phyloP scores from a whole-genome alignment of 2,888 invertebrate genomes.

The Physocephala rufipes region DNA sequence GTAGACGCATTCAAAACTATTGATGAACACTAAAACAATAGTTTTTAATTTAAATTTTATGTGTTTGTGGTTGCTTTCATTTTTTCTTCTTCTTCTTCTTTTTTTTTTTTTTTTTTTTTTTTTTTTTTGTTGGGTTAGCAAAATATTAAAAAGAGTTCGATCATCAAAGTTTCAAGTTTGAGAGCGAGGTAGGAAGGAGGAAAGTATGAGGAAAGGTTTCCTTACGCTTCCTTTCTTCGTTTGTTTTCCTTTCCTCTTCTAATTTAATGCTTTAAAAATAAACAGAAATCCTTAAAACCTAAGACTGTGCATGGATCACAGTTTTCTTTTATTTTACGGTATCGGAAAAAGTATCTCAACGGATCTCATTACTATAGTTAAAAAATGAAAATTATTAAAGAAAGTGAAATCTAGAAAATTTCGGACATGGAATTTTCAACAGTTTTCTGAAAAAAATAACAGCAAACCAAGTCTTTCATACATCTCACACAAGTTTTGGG shows the following conservation, averaged over 20 bases:
- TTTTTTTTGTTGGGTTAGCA: conserved; percentile 59
- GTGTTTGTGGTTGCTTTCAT: conserved; percentile 43
- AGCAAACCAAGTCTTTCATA: no score
- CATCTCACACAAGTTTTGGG: no score
- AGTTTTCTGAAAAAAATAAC: no score
- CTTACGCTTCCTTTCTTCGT: conserved; percentile 1
- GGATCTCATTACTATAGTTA: no score
- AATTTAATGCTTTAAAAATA: conserved; percentile 37
- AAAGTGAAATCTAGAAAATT: no score
- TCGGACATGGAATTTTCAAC: no score
- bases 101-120: conserved; percentile 50
- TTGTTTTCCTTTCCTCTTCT: background rate
- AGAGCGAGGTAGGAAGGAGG: background rate
- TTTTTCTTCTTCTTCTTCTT: no score
- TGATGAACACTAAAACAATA: conserved; percentile 32
- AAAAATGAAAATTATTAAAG: no score
- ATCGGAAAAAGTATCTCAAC: no score
- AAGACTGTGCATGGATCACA: conserved; percentile 35
- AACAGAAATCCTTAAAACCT: conserved; percentile 10
- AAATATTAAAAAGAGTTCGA: conserved; percentile 51
- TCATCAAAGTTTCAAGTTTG: background rate
- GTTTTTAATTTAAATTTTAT: conserved; percentile 46
- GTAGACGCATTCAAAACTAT: background rate
- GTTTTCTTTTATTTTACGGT: conserved; percentile 8
- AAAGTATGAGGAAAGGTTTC: conserved; percentile 1